Percentiles rank a stretch among this genome's conserved stretches.
These are phyloP conservation scores for Rhinella marina DNA, from an alignment of 2,797 vertebrate species.

Conservation along the genomic window DNA sequence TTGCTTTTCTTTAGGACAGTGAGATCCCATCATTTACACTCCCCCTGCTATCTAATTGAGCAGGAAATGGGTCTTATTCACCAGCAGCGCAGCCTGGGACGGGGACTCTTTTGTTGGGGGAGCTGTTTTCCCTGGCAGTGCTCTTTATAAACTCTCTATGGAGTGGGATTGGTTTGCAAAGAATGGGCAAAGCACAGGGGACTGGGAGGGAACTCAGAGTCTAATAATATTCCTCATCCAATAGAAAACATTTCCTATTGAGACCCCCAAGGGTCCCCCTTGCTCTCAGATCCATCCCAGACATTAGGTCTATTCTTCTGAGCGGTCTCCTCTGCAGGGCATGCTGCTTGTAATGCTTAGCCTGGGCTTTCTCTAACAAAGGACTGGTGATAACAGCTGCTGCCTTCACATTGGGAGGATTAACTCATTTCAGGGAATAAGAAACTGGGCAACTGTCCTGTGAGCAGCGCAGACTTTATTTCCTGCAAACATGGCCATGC, in stretches of 20 bases:
- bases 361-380: constrained; percentile 72
- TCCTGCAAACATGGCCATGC: constrained; percentile 62
- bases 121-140: constrained; percentile 62
- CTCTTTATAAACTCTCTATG: constrained; percentile 63
- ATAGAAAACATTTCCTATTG: constrained; percentile 72
- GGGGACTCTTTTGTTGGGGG: constrained; percentile 64
- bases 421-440: constrained; percentile 58
- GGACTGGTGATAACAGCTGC: constrained; percentile 64
- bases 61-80: constrained; percentile 67
- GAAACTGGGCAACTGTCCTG: constrained; percentile 59
- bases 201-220: constrained; percentile 65
- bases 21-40: constrained; percentile 7
- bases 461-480: not conserved
- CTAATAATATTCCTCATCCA: constrained; percentile 68
- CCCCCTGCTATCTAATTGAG: constrained; percentile 62
- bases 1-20: not conserved
- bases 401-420: constrained; percentile 62
- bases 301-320: constrained; percentile 68
- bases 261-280: constrained; percentile 70
- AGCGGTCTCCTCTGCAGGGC: constrained; percentile 66
- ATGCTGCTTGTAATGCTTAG: constrained; percentile 65
- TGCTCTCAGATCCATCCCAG: constrained; percentile 65
- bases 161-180: constrained; percentile 66
- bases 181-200: constrained; percentile 64
- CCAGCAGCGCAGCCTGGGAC: constrained; percentile 64